phyloP scores from a whole-genome alignment of 2,888 invertebrate species.

The Eudemis profundana region DNA sequence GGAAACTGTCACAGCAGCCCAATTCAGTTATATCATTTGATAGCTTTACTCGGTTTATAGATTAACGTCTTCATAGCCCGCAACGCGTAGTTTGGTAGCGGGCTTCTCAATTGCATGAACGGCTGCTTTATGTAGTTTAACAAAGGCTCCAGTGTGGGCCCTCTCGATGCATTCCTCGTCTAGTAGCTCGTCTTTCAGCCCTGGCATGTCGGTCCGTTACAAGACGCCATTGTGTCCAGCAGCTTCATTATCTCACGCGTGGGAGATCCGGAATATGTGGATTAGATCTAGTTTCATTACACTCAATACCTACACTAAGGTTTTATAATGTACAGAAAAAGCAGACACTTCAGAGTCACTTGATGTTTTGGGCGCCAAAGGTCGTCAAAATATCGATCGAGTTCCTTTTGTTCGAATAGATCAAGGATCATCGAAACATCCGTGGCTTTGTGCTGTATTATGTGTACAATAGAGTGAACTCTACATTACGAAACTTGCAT shows the following conservation, averaged over 20 bases:
- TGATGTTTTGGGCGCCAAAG: constrained; percentile 10
- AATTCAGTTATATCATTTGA: not conserved
- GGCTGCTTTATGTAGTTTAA: constrained; percentile 25
- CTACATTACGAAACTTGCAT: constrained; percentile 42
- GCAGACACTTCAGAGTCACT: not conserved
- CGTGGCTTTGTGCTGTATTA: constrained; percentile 12
- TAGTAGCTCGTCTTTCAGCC: constrained; percentile 38
- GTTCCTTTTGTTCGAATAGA: constrained; percentile 57
- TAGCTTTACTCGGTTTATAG: constrained; percentile 6
- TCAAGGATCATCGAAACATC: constrained; percentile 61
- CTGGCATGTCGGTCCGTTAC: constrained; percentile 47
- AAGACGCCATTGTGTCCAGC: constrained; percentile 68
- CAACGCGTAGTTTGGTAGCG: constrained; percentile 35
- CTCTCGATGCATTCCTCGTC: constrained; percentile 30
- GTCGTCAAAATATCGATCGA: constrained; percentile 22
- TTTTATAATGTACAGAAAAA: not conserved
- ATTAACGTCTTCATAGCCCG: constrained; percentile 24
- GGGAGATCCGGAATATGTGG: constrained; percentile 66
- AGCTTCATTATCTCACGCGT: constrained; percentile 62
- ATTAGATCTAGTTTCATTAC: constrained; percentile 28
- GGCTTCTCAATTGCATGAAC: constrained; percentile 30
- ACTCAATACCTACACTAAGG: too few species aligned
- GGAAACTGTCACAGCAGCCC: not conserved
- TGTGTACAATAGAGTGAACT: constrained; percentile 38
- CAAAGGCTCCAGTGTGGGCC: constrained; percentile 38